A percentile compares a stretch with the other conserved stretches of the same genome.
phyloP scores from a whole-genome alignment of 2,797 vertebrate genomes.

The Anguilla marmorata region DNA sequence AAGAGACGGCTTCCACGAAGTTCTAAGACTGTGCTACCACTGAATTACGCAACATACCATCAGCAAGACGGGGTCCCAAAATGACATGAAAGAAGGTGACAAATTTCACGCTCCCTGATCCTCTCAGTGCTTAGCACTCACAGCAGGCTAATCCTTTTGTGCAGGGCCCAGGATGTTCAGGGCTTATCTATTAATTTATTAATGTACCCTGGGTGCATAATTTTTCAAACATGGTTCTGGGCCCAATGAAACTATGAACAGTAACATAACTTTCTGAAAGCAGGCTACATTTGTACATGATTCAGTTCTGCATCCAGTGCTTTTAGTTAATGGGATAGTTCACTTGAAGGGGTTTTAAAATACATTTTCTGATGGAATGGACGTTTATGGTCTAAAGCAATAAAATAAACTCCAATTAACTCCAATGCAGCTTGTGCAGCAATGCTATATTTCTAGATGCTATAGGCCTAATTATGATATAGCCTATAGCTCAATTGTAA shows the following conservation, averaged over 20 bases:
- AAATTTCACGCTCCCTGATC: conserved; percentile 19
- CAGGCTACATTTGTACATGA: too few species aligned
- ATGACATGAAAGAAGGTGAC: not conserved
- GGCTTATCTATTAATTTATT: not conserved
- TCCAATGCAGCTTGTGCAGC: too few species aligned
- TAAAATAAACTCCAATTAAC: too few species aligned
- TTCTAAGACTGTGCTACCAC: not conserved
- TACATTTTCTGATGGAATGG: too few species aligned
- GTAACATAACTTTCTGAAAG: not conserved
- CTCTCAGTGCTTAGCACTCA: not conserved
- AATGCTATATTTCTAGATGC: too few species aligned
- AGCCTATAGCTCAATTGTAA: too few species aligned
- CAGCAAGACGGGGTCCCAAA: not conserved
- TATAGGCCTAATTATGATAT: too few species aligned
- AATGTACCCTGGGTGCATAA: not conserved
- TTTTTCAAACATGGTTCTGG: not conserved
- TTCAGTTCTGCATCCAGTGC: not conserved
- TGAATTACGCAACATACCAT: not conserved
- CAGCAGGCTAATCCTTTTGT: conserved; percentile 5
- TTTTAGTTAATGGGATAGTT: not conserved
- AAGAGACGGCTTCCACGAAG: not conserved
- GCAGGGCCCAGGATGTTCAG: not conserved
- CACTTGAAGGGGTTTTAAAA: too few species aligned
- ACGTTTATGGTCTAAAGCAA: too few species aligned
- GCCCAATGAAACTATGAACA: not conserved